Conservation (phyloP, 2,888 invertebrate species). For the Petrolisthes cinctipes region DNA sequence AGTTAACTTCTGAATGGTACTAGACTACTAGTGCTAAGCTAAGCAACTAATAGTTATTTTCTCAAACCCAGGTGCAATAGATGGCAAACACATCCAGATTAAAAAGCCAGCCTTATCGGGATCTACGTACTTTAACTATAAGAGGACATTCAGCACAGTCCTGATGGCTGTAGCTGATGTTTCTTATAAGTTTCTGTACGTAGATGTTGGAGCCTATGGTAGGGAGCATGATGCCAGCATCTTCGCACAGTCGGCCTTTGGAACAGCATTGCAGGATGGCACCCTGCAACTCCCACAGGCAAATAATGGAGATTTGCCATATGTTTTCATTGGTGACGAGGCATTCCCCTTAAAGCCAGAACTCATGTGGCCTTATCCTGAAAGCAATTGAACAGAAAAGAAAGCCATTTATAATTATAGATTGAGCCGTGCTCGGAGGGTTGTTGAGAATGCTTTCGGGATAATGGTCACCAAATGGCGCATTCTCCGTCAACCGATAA, state of each 20-base stretch:
- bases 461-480: slow-evolving; percentile 2
- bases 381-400: not conserved
- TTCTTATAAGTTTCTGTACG: not conserved
- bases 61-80: slow-evolving; percentile 13
- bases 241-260: no score
- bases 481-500: slow-evolving; percentile 9
- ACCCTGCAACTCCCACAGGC: not conserved
- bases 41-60: not conserved
- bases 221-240: not conserved
- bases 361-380: slow-evolving; percentile 4
- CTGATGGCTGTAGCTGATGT: slow-evolving; percentile 12
- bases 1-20: no score
- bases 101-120: not conserved
- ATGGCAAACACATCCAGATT: not conserved
- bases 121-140: not conserved
- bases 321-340: no score
- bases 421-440: not conserved
- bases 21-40: no score
- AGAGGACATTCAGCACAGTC: slow-evolving; percentile 5
- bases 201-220: not conserved
- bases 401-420: not conserved
- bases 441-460: not conserved
- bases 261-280: not conserved
- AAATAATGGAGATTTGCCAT: not conserved
- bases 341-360: no score